A percentile compares a stretch with the other conserved stretches of the same genome.
Evolutionary conservation across 1,140 invertebrate genomes (phyloP).

Genomic region (Rhyzopertha dominica): DNA sequence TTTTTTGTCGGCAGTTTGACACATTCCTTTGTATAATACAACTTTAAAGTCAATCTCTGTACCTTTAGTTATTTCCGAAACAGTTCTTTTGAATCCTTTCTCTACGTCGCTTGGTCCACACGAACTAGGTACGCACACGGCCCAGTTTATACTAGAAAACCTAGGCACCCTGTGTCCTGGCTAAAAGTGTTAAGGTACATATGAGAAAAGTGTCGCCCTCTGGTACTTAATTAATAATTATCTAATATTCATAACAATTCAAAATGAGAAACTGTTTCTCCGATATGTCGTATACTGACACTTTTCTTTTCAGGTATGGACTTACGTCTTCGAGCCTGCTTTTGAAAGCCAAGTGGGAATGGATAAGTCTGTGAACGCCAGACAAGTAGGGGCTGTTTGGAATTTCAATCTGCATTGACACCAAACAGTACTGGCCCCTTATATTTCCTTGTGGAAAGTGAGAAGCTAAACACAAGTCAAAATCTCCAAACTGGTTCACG

Average conservation of each 20-base stretch:
- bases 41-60: conserved; percentile 50
- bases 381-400: conserved; percentile 42
- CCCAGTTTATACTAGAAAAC: conserved; percentile 59
- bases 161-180: conserved; percentile 59
- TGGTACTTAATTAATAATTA: too few relatives aligned
- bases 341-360: conserved; percentile 55
- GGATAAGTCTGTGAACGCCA: conserved; percentile 50
- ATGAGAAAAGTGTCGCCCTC: conserved; percentile 17
- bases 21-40: conserved; percentile 55
- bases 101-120: conserved; percentile 55
- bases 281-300: conserved; percentile 17
- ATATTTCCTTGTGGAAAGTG: conserved; percentile 41
- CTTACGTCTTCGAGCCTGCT: conserved; percentile 60
- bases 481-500: conserved; percentile 59
- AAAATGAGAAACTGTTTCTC: conserved; percentile 43
- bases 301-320: conserved; percentile 42
- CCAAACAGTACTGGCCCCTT: conserved; percentile 56
- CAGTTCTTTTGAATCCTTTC: conserved; percentile 42
- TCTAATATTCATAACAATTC: too few relatives aligned
- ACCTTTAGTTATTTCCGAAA: conserved; percentile 30
- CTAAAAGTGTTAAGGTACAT: too few relatives aligned
- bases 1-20: conserved; percentile 42
- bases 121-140: conserved; percentile 55
- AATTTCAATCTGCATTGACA: conserved; percentile 50
- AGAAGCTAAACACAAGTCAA: conserved; percentile 54